These are phyloP conservation scores for Byasa hedistus DNA, from an alignment of 2,888 invertebrate species.

Conservation along the genomic window DNA sequence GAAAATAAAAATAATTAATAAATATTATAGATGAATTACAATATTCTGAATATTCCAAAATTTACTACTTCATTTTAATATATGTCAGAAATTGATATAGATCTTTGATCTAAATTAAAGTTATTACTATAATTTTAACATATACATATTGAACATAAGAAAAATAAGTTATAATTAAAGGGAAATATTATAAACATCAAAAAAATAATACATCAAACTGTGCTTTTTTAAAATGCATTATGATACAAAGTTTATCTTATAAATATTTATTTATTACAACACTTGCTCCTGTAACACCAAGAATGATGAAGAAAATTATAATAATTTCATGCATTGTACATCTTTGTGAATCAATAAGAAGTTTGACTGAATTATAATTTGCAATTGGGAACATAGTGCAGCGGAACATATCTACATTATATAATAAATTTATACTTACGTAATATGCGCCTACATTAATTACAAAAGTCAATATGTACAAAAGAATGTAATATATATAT, in stretches of 20 bases:
- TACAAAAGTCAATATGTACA: slow-evolving; percentile 46
- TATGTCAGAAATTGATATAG: not conserved
- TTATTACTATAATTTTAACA: not conserved
- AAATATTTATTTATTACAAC: not conserved
- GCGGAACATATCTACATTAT: slow-evolving; percentile 37
- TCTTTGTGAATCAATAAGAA: not conserved
- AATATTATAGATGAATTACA: not conserved
- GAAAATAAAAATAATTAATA: not conserved
- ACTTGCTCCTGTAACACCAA: not conserved
- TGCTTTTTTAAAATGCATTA: slow-evolving; percentile 8
- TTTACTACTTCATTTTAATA: not conserved
- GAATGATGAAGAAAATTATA: not conserved
- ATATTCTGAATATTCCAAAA: not conserved
- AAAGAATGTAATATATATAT: slow-evolving; percentile 26
- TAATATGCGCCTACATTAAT: slow-evolving; percentile 42
- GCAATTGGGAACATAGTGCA: slow-evolving; percentile 25
- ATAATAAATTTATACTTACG: slow-evolving; percentile 59
- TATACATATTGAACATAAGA: too few relatives aligned
- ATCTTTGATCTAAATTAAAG: not conserved
- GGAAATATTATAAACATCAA: too few relatives aligned
- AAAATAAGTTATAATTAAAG: too few relatives aligned
- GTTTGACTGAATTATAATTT: slow-evolving; percentile 17
- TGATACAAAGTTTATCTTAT: slow-evolving; percentile 7
- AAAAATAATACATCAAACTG: not conserved
- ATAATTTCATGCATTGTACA: not conserved